Conservation (phyloP, 2,888 invertebrate species). For the Lycocerus yunnanus region DNA sequence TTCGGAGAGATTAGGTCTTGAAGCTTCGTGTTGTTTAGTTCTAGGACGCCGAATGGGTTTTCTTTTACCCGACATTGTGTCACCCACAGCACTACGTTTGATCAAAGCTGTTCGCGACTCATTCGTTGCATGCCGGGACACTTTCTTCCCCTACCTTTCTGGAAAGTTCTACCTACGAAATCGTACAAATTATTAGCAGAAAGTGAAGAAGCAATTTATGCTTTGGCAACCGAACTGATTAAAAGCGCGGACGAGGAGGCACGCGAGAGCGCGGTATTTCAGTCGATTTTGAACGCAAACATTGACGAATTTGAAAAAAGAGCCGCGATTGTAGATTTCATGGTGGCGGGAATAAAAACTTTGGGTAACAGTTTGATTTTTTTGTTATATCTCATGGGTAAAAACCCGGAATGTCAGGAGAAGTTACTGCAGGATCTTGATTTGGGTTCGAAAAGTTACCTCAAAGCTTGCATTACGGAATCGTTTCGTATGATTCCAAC, state of each 20-base stretch:
- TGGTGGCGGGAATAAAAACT: slow-evolving; percentile 81
- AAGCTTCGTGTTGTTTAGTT: slow-evolving; percentile 80
- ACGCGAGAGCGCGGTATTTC: slow-evolving; percentile 71
- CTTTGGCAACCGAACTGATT: slow-evolving; percentile 77
- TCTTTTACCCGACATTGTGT: slow-evolving; percentile 51
- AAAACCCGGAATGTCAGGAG: slow-evolving; percentile 68
- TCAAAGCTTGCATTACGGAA: slow-evolving; percentile 79
- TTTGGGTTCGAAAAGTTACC: slow-evolving; percentile 66
- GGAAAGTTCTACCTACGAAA: slow-evolving; percentile 78
- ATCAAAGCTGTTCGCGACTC: slow-evolving; percentile 77
- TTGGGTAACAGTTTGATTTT: slow-evolving; percentile 84
- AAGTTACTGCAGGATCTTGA: slow-evolving; percentile 66
- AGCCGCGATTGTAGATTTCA: slow-evolving; percentile 83
- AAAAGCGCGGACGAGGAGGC: slow-evolving; percentile 65
- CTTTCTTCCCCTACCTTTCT: slow-evolving; percentile 79
- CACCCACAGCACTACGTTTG: slow-evolving; percentile 64
- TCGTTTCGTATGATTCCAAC: slow-evolving; percentile 76
- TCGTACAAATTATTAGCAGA: slow-evolving; percentile 71
- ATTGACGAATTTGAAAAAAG: slow-evolving; percentile 82
- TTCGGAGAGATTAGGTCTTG: slow-evolving; percentile 78
- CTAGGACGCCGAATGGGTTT: slow-evolving; percentile 81
- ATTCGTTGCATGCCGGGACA: slow-evolving; percentile 79
- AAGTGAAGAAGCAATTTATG: slow-evolving; percentile 80
- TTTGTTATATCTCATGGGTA: slow-evolving; percentile 73
- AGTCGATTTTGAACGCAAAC: slow-evolving; percentile 72